Base-by-base conservation (phyloP, 2,113 vertebrate species). In the Grallaria varia region DNA sequence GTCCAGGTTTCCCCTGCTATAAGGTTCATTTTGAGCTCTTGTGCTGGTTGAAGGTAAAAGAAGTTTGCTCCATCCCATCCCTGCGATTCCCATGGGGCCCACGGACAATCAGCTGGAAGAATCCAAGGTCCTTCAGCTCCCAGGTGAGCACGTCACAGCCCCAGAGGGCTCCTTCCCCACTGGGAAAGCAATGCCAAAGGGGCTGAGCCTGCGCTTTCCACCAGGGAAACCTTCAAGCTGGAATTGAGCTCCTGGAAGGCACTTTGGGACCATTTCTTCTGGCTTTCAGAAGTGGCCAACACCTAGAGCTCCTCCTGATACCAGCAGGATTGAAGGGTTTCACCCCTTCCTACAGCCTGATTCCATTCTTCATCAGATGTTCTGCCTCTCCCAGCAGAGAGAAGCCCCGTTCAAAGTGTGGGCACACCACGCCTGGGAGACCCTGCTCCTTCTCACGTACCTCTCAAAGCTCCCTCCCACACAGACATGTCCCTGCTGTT, bases 401-500 rank as follows among this genome's bases (percentile, higher is more conserved):
- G 49, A 52, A 87, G 30, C 33, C 69, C 78, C 35, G 27, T 23
- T 28, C 22, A 37, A 40, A 77, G 60, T 56, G 63, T 86, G 86
- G 83, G 79, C 53, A 76, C 68, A 47, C 16, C 40, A 33, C 68
- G 44, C 49, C 72, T 68, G 42, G 20, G 68, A 96, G 64, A 31
- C n/a, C 72, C 62, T 86, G 64, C 62, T 64, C 71, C 53, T 92
- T 21, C 74, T 58, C 69, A 75, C 7, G 0, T 10, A 52, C 66
- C 59, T 87, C 75, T 76, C 50, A 47, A 25, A 86, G 78, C 58
- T 77, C 55, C 87, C 68, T 90, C 91, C 91, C 18, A 95, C 93
- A 84, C 89, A 81, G n/a, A 56, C 68, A 80, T 3, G 44, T 49
- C 80, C 68, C 80, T 88, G 67, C 72, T 80, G 22, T 19, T 92